These are phyloP conservation scores for Hemitrygon akajei DNA, from an alignment of 2,797 vertebrate genomes.

Conservation along the genomic window DNA sequence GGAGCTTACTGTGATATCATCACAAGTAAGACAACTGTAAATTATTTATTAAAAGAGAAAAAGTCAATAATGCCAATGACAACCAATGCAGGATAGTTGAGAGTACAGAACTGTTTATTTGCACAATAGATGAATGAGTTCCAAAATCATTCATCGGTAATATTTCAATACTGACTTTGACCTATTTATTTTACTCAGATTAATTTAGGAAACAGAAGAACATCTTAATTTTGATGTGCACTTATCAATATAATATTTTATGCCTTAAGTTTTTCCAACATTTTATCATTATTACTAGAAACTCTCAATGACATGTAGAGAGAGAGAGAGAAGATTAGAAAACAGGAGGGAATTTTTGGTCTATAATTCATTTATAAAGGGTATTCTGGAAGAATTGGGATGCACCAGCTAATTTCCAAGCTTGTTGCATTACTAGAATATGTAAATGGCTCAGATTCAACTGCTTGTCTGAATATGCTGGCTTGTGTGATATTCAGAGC, in stretches of 20 bases:
- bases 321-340: not conserved
- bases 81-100: not conserved
- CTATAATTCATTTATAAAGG: not conserved
- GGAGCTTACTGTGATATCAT: not conserved
- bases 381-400: not conserved
- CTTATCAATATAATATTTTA: not conserved
- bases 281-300: not conserved
- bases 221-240: not conserved
- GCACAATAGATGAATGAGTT: not conserved
- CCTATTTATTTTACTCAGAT: not conserved
- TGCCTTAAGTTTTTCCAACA: not conserved
- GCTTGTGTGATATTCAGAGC: not conserved
- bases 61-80: not conserved
- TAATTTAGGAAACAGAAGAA: not conserved
- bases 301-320: too few relatives aligned
- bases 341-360: not conserved
- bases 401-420: too few relatives aligned
- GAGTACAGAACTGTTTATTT: not conserved
- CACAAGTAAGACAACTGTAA: not conserved
- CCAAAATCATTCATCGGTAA: not conserved
- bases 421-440: not conserved
- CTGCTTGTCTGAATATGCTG: not conserved
- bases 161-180: not conserved
- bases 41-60: not conserved
- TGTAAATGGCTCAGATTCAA: not conserved